Percentiles rank a stretch among this genome's conserved stretches.
Evolutionary conservation across 2,797 vertebrate genomes (phyloP).

Genomic region (Philypnodon macrostomus): DNA sequence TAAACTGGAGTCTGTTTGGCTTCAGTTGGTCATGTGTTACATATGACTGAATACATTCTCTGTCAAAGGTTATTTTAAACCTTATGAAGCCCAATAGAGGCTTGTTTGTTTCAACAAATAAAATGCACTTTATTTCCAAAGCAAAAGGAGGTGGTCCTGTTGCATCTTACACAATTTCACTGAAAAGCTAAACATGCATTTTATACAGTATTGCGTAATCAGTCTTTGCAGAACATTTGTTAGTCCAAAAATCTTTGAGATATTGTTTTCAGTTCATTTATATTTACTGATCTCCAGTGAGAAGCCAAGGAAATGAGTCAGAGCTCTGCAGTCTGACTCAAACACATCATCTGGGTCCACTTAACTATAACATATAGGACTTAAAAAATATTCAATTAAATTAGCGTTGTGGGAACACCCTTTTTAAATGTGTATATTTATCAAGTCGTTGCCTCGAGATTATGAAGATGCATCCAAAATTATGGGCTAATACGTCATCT

Average conservation of each 20-base stretch:
- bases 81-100: neutral
- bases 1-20: neutral
- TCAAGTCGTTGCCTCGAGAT: too few species aligned
- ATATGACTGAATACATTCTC: slow-evolving; percentile 13
- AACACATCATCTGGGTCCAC: slow-evolving; percentile 17
- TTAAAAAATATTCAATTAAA: neutral
- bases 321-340: neutral
- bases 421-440: neutral
- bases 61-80: slow-evolving; percentile 21
- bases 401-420: neutral
- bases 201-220: slow-evolving; percentile 1
- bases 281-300: slow-evolving; percentile 15
- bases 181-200: slow-evolving; percentile 5
- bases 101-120: slow-evolving; percentile 13
- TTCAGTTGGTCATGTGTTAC: neutral
- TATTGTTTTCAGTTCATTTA: slow-evolving; percentile 14
- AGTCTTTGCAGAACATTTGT: slow-evolving; percentile 9
- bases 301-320: slow-evolving; percentile 23
- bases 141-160: slow-evolving; percentile 1
- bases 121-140: slow-evolving; percentile 38
- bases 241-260: neutral
- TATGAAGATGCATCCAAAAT: neutral
- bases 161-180: slow-evolving; percentile 11
- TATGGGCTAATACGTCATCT: neutral
- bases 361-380: neutral